Evolutionary conservation across 2,888 invertebrate genomes (phyloP), one percentile per base, ranked within the genome.

Genomic region (Gymnocheta viridis): DNA sequence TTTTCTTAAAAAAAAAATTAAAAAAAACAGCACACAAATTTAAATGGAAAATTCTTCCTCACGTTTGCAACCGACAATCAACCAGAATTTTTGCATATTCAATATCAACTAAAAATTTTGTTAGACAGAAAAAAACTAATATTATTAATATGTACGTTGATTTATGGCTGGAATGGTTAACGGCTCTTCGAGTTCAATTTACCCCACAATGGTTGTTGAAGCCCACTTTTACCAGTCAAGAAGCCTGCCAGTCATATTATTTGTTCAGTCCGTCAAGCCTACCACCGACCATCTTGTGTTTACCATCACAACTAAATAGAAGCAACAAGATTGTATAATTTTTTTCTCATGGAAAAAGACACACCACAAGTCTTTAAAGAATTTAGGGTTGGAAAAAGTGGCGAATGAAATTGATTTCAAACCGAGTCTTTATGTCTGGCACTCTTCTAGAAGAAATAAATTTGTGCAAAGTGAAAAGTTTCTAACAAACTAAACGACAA

Each of bases 381-480:
- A 47, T 35, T 27, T 32, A 72, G 32, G 17, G 22, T 14, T 58
- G 24, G 35, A 38, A 56, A 62, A 66, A 51, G 60, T 41, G 32
- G 67, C 51, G 58, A 69, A 72, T 62, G 54, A 82, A 82, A 78
- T 78, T 62, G 78, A 73, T 73, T 82, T 82, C 14, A 47, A 38
- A 19, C 22, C 73, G 62, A 78, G 78, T 47, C 82, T 35, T 14
- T 38, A n/a, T 69, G 78, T 82, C 73, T 82, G 66, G 35, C 67
- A 49, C n/a, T 27, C n/a, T n/a, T n/a, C n/a, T n/a, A n/a, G n/a
- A n/a, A n/a, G n/a, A n/a, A n/a, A n/a, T n/a, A n/a, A n/a, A n/a
- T n/a, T n/a, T n/a, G n/a, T n/a, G n/a, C n/a, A 9, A 38, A 10
- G 10, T 4, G 12, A 24, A 32, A 47, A 2, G 4, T 27, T 29